A percentile compares a stretch with the other conserved stretches of the same genome.
Evolutionary conservation across 2,888 invertebrate species (phyloP).

Genomic region (Pimpla rufipes): DNA sequence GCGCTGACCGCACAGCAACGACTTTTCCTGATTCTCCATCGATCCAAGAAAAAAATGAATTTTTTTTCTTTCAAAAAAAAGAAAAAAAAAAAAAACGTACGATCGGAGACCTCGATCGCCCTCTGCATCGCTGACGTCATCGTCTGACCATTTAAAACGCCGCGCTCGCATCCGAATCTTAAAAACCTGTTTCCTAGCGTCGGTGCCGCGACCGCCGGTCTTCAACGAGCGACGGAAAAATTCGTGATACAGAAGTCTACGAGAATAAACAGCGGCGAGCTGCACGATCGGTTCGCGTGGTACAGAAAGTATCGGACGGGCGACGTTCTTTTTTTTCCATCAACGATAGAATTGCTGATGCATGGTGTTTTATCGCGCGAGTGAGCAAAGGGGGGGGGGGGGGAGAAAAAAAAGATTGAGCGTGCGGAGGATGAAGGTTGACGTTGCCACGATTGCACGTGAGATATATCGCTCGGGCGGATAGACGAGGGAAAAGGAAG

Average conservation of each 20-base stretch:
- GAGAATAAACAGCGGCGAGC: neutral
- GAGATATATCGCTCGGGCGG: constrained; percentile 31
- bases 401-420: neutral
- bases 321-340: neutral
- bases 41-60: neutral
- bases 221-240: constrained; percentile 4
- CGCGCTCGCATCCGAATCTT: constrained; percentile 78
- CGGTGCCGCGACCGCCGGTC: constrained; percentile 36
- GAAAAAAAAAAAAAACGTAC: constrained; percentile 20
- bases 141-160: constrained; percentile 80
- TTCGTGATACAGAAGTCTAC: neutral
- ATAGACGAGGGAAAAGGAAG: constrained; percentile 10
- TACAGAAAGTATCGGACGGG: neutral
- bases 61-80: neutral
- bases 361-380: constrained; percentile 11
- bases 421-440: constrained; percentile 11
- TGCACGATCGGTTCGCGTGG: neutral
- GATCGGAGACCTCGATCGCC: constrained; percentile 58
- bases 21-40: no score
- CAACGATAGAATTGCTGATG: neutral
- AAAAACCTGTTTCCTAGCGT: constrained; percentile 81
- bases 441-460: constrained; percentile 24
- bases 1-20: no score
- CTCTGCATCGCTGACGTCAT: constrained; percentile 79
- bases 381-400: neutral